Percentiles rank a stretch among this genome's conserved stretches.
These are phyloP conservation scores for Lasaia peninsularis DNA, from an alignment of 1,140 invertebrate genomes.

Conservation along the genomic window DNA sequence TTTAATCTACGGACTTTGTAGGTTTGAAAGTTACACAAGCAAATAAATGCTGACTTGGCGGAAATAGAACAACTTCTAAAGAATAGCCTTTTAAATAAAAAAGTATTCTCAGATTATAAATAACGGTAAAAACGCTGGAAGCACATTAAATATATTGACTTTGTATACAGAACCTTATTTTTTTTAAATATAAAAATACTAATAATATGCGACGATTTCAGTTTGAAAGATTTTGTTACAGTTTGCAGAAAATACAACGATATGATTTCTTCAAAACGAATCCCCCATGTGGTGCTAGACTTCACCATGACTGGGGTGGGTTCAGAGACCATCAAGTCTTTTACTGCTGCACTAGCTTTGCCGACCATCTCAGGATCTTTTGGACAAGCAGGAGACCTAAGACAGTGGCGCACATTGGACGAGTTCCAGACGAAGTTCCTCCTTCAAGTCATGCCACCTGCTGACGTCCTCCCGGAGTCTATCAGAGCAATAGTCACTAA, in stretches of 20 bases:
- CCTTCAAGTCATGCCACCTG: constrained; percentile 87
- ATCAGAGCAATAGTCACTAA: constrained; percentile 87
- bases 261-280: constrained; percentile 79
- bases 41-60: too few relatives aligned
- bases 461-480: constrained; percentile 88
- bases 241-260: constrained; percentile 84
- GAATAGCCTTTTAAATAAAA: too few relatives aligned
- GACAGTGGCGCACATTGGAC: constrained; percentile 86
- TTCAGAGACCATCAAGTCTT: constrained; percentile 90
- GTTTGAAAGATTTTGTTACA: too few relatives aligned
- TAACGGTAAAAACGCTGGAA: too few relatives aligned
- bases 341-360: constrained; percentile 86
- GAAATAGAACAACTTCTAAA: too few relatives aligned
- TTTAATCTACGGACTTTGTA: too few relatives aligned
- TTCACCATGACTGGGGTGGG: constrained; percentile 86
- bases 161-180: too few relatives aligned
- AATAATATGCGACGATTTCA: too few relatives aligned
- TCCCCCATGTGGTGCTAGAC: constrained; percentile 88
- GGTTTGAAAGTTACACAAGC: too few relatives aligned
- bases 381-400: constrained; percentile 88
- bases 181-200: too few relatives aligned
- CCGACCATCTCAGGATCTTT: constrained; percentile 91
- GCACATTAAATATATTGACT: too few relatives aligned
- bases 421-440: constrained; percentile 84
- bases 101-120: too few relatives aligned